Evolutionary conservation across 2,797 vertebrate species (phyloP).

Genomic region (Emys orbicularis): DNA sequence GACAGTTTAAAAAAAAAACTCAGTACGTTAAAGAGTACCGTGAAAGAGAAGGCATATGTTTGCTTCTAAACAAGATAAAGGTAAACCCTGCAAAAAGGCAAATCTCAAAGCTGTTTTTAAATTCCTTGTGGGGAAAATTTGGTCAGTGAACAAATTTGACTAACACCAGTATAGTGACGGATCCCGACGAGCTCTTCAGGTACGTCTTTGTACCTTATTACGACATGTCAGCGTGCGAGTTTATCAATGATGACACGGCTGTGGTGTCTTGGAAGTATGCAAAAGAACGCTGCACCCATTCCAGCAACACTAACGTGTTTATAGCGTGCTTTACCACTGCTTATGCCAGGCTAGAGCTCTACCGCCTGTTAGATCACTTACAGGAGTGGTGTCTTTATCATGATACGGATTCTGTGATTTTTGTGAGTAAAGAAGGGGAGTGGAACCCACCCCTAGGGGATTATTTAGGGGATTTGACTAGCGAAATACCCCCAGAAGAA

Average conservation of each 20-base stretch:
- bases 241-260: background rate
- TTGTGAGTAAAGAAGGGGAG: background rate
- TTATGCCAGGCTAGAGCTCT: background rate
- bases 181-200: background rate
- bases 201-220: background rate
- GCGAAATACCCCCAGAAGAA: background rate
- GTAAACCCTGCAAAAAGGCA: too few relatives aligned
- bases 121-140: too few relatives aligned
- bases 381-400: background rate
- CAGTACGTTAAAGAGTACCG: too few relatives aligned
- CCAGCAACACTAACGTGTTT: background rate
- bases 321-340: background rate
- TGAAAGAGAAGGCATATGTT: too few relatives aligned
- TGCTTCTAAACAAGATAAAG: too few relatives aligned
- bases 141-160: too few relatives aligned
- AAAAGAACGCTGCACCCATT: background rate
- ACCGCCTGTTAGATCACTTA: background rate
- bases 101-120: too few relatives aligned
- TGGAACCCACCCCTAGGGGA: background rate
- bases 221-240: background rate
- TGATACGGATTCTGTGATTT: background rate
- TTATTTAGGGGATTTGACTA: too few relatives aligned
- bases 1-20: too few relatives aligned
- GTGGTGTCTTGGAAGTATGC: background rate
- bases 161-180: background rate